These are phyloP conservation scores for Trisateles emortualis DNA, from an alignment of 2,888 invertebrate genomes.

Conservation along the genomic window DNA sequence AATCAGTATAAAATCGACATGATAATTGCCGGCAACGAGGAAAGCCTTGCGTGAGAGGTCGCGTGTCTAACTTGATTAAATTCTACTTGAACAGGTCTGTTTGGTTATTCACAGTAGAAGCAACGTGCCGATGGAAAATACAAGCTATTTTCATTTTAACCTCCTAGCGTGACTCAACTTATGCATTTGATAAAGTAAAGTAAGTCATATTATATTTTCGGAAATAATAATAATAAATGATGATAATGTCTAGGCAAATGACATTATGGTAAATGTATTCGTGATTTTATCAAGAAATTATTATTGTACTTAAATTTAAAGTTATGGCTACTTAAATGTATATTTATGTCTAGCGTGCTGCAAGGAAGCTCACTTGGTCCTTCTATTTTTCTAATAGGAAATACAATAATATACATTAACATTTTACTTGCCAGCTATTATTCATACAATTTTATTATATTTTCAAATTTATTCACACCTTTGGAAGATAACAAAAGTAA, in stretches of 20 bases:
- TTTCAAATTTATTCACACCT: not conserved
- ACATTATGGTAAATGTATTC: not conserved
- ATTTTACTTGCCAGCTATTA: no score
- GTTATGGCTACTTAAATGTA: not conserved
- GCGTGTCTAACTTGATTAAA: slow-evolving; percentile 62
- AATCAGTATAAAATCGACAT: slow-evolving; percentile 55
- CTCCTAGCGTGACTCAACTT: slow-evolving; percentile 44
- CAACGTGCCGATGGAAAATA: slow-evolving; percentile 49
- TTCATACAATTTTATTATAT: no score
- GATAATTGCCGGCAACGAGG: slow-evolving; percentile 56
- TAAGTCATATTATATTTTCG: slow-evolving; percentile 18
- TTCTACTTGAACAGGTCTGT: slow-evolving; percentile 55
- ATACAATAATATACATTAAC: no score
- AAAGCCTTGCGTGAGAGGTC: slow-evolving; percentile 51
- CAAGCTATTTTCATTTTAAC: slow-evolving; percentile 43
- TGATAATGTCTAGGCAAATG: slow-evolving; percentile 18
- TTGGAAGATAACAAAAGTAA: not conserved
- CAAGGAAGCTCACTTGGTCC: slow-evolving; percentile 16
- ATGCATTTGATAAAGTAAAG: slow-evolving; percentile 43
- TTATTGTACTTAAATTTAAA: slow-evolving; percentile 9
- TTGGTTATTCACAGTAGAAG: slow-evolving; percentile 52
- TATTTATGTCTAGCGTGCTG: slow-evolving; percentile 4
- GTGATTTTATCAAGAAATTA: not conserved
- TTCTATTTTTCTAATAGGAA: no score
- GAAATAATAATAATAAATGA: slow-evolving; percentile 12